These are phyloP conservation scores for Platyura marginata DNA, from an alignment of 1,140 invertebrate species.

Conservation along the genomic window DNA sequence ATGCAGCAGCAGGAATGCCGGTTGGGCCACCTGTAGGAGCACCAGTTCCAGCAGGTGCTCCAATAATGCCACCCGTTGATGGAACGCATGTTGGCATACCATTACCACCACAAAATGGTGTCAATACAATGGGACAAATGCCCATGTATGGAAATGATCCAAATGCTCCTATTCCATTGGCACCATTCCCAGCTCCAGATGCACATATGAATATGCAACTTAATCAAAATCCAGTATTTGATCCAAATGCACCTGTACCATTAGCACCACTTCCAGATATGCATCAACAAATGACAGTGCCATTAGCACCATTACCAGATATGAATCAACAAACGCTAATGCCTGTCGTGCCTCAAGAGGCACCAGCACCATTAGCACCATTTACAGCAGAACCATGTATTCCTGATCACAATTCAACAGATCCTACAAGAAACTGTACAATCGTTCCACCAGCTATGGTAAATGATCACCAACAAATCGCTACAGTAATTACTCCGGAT, in stretches of 20 bases:
- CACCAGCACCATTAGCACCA: not conserved
- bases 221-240: not conserved
- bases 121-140: too few relatives aligned
- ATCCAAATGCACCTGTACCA: not conserved
- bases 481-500: not conserved
- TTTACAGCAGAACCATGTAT: not conserved
- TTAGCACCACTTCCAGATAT: not conserved
- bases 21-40: not conserved
- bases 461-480: not conserved
- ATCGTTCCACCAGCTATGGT: not conserved
- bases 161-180: not conserved
- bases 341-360: not conserved
- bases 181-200: not conserved
- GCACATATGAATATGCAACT: too few relatives aligned
- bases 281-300: not conserved
- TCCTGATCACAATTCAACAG: not conserved
- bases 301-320: not conserved
- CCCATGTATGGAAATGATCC: not conserved
- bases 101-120: too few relatives aligned
- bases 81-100: too few relatives aligned
- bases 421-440: not conserved
- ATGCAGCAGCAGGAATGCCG: not conserved
- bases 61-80: not conserved
- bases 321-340: not conserved
- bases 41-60: not conserved